phyloP scores from a whole-genome alignment of 2,888 invertebrate species.

The Linnaemya vulpina region DNA sequence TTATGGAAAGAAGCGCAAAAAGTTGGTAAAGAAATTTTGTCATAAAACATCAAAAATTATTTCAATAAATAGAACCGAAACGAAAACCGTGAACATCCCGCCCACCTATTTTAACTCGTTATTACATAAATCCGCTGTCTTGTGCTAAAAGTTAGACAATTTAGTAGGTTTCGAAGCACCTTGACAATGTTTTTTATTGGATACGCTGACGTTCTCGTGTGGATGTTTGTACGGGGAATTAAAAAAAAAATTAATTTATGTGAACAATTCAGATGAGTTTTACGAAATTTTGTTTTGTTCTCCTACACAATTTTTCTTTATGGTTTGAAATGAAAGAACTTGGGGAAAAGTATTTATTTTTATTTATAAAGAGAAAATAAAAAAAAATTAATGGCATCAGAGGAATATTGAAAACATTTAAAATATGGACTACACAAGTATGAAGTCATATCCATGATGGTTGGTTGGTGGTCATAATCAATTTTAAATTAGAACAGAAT shows the following conservation, averaged over 20 bases:
- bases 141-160: too few species aligned
- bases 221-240: too few species aligned
- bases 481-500: constrained; percentile 6
- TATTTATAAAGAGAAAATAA: constrained; percentile 15
- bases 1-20: too few species aligned
- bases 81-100: too few species aligned
- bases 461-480: not conserved
- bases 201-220: too few species aligned
- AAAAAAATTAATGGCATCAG: constrained; percentile 12
- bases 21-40: too few species aligned
- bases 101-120: too few species aligned
- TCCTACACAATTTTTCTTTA: constrained; percentile 14
- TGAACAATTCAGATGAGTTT: not conserved
- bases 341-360: constrained; percentile 6
- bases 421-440: not conserved
- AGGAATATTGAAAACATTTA: constrained; percentile 4
- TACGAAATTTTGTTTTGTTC: not conserved
- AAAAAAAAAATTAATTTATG: not conserved
- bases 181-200: too few species aligned
- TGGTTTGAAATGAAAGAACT: constrained; percentile 5
- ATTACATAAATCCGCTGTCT: too few species aligned
- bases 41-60: too few species aligned
- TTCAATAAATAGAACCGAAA: too few species aligned
- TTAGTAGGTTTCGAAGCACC: too few species aligned
- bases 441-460: constrained; percentile 44